Conservation (phyloP, 2,888 invertebrate species). For the Acrobasis suavella region DNA sequence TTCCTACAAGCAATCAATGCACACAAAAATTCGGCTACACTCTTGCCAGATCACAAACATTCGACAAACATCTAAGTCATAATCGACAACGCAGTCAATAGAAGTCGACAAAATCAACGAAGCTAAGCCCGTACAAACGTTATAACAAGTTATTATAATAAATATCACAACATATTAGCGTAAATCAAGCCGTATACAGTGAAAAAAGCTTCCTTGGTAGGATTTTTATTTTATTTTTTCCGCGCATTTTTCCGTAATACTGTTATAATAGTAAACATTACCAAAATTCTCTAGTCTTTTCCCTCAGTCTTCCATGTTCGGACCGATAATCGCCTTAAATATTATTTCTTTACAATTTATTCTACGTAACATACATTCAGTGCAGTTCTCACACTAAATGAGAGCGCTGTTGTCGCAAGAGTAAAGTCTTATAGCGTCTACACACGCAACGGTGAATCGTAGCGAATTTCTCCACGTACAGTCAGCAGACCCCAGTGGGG, state of each 20-base stretch:
- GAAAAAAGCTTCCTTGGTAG: conserved; percentile 35
- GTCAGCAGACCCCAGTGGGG: too few species aligned
- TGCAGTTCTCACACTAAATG: conserved; percentile 6
- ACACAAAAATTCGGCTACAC: conserved; percentile 25
- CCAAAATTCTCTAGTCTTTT: conserved; percentile 46
- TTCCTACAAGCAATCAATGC: neutral
- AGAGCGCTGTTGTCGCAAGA: neutral
- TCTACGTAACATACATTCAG: neutral
- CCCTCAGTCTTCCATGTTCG: conserved; percentile 44
- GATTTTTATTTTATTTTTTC: neutral
- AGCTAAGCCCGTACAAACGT: conserved; percentile 55
- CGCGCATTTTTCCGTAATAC: conserved; percentile 24
- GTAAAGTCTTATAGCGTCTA: too few species aligned
- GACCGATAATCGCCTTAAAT: neutral
- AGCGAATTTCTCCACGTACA: too few species aligned
- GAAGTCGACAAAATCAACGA: conserved; percentile 61
- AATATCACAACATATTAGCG: conserved; percentile 73
- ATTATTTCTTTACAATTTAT: neutral
- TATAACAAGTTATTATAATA: conserved; percentile 46
- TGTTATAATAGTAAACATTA: conserved; percentile 32
- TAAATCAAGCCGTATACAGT: conserved; percentile 68
- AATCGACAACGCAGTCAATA: conserved; percentile 35
- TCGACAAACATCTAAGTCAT: conserved; percentile 17
- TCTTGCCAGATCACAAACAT: conserved; percentile 44
- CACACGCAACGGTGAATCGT: too few species aligned